Conservation (phyloP, 2,113 vertebrate genomes). For the Baryphthengus martii region DNA sequence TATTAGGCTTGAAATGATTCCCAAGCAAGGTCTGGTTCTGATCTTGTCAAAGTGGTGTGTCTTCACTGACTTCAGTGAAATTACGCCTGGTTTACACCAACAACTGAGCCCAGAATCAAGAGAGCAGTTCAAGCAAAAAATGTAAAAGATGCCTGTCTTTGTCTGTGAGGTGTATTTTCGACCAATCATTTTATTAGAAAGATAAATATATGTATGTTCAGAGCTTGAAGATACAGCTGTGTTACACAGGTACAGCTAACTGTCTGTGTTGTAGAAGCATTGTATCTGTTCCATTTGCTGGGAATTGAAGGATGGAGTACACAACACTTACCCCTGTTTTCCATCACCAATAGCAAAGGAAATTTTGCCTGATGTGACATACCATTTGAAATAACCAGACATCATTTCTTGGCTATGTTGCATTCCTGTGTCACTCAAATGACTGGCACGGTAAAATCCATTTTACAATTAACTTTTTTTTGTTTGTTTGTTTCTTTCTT, state of each 20-base stretch:
- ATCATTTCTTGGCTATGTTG: background rate
- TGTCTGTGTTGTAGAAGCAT: background rate
- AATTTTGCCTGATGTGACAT: background rate
- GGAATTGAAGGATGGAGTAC: background rate
- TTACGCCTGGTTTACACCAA: background rate
- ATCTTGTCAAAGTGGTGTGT: background rate
- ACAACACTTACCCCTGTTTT: background rate
- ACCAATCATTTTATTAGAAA: background rate
- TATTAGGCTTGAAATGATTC: background rate
- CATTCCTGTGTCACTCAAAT: background rate
- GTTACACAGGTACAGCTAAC: background rate
- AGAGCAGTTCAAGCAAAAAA: background rate
- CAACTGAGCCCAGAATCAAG: background rate
- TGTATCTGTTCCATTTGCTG: background rate
- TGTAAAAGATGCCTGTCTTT: background rate
- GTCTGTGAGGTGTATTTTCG: background rate
- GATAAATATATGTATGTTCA: background rate
- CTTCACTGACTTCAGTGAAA: background rate
- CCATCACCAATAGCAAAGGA: background rate
- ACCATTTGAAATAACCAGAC: background rate
- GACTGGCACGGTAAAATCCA: background rate
- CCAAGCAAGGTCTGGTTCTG: background rate
- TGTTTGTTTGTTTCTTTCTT: background rate
- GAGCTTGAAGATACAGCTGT: background rate
- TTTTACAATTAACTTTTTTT: background rate